Percentiles rank a stretch among this genome's conserved stretches.
These are phyloP conservation scores for Artibeus lituratus DNA, from an alignment of 2,797 vertebrate species.

Conservation along the genomic window DNA sequence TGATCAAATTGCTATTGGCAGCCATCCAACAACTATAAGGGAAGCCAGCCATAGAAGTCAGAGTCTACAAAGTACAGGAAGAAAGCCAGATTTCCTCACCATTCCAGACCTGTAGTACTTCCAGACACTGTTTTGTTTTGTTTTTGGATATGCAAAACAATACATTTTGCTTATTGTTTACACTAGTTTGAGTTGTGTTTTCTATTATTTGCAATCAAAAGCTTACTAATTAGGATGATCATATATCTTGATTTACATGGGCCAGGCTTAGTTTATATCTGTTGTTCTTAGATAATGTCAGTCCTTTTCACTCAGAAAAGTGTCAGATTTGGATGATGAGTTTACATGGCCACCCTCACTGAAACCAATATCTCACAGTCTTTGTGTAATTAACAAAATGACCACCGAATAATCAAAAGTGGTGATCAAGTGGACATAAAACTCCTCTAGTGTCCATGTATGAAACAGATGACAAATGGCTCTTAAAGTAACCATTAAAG, in stretches of 20 bases:
- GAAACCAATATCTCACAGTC: neutral
- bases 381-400: slow-evolving; percentile 18
- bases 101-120: neutral
- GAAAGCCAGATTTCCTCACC: neutral
- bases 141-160: neutral
- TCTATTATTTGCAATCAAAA: slow-evolving; percentile 46
- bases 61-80: slow-evolving; percentile 24
- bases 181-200: slow-evolving; percentile 17
- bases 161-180: slow-evolving; percentile 8
- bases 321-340: neutral
- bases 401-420: neutral
- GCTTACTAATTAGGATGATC: neutral
- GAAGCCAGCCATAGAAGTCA: neutral
- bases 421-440: neutral
- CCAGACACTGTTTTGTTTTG: neutral
- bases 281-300: neutral
- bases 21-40: neutral
- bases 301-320: neutral
- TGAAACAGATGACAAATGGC: slow-evolving; percentile 9
- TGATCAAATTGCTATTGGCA: neutral
- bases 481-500: neutral
- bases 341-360: neutral
- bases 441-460: neutral
- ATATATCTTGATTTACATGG: neutral
- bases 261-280: neutral